Evolutionary conservation across 1,140 invertebrate species (phyloP), one percentile per base, ranked within the genome.

Genomic region (Euwallacea similis): DNA sequence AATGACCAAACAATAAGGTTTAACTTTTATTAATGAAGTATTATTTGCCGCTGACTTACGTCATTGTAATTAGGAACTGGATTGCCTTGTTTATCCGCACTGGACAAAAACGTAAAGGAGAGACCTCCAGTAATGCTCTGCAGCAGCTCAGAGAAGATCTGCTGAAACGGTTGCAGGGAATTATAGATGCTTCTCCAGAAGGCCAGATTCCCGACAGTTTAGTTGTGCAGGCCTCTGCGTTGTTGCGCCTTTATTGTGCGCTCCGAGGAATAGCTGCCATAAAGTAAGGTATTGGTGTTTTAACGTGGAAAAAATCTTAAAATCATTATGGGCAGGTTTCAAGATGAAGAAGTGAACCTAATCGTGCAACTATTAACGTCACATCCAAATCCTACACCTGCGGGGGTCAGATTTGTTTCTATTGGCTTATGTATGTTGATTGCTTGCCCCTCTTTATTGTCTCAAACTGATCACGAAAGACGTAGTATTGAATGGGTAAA

Each of bases 401-500:
- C 95, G 55, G 96, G 96, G 3, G 92, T 97, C 2, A 83, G 95
- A 78, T 98, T 98, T 82, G 94, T 97, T 0, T 96, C 95, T 0
- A 85, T 98, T 50, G 94, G 93, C 11, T 85, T 99, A 0, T 98
- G 95, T 80, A 97, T 97, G 91, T 86, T 99, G 0, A 92, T 98
- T 50, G 94, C 95, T 0, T 98, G 95, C 83, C 95, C 96, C 7
- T 93, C 93, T 7, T 80, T 98, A 6, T 90, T 98, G 58, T 86
- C 86, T 69, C 81, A 88, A 74, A 81, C 87, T 73, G 88, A 96
- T 80, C 89, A 95, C 74, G 96, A 98, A 83, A 91, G 91, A 64
- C 89, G 89, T 78, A 91, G 92, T n/a, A 91, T 97, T 64, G 93
- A 96, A 79, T 98, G 96, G 95, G 90, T 80, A 33, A 33, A 4